Evolutionary conservation across 1,140 invertebrate genomes (phyloP).

Genomic region (Nebria ingens): DNA sequence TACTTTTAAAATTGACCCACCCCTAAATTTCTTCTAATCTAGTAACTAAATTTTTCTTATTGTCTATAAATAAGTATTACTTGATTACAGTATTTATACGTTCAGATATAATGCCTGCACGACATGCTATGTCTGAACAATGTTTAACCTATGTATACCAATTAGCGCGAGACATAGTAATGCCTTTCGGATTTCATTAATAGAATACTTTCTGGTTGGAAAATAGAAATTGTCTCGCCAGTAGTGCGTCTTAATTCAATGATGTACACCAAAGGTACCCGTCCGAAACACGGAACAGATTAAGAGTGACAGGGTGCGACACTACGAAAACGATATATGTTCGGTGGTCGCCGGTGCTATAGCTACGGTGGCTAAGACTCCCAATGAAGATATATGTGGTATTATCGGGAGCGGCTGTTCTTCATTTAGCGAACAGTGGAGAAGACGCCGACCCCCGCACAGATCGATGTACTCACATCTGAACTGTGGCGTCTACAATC

Average conservation of each 20-base stretch:
- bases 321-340: not conserved
- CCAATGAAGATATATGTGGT: constrained; percentile 2
- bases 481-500: not conserved
- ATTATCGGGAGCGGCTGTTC: not conserved
- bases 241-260: no score
- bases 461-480: not conserved
- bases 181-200: not conserved
- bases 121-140: no score
- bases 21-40: no score
- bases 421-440: not conserved
- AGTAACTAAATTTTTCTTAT: no score
- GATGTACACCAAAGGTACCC: not conserved
- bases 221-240: not conserved
- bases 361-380: no score
- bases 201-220: not conserved
- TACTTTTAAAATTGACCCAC: no score
- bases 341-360: not conserved
- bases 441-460: not conserved
- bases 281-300: not conserved
- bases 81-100: no score
- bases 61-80: no score
- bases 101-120: no score
- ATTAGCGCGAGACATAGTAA: not conserved
- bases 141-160: not conserved
- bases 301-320: not conserved